phyloP scores from a whole-genome alignment of 2,113 vertebrate species.

The Chaetodon trifascialis region DNA sequence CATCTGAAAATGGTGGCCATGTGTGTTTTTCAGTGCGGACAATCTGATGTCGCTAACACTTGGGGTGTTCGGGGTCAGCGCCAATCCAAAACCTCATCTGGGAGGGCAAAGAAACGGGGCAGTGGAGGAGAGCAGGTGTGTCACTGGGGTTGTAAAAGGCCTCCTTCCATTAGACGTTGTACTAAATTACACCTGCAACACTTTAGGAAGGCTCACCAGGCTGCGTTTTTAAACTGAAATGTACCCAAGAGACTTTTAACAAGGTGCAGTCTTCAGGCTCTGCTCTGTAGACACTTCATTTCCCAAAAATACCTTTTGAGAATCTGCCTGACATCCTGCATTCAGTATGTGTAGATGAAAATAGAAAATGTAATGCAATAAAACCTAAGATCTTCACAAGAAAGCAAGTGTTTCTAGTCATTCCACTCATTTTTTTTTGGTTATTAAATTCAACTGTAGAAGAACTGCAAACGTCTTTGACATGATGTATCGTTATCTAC shows the following conservation, averaged over 20 bases:
- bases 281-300: neutral
- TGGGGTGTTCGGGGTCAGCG: conserved; percentile 42
- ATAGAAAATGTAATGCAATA: no score
- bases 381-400: no score
- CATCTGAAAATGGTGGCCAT: conserved; percentile 32
- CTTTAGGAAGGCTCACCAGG: conserved; percentile 2
- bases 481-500: neutral
- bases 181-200: conserved; percentile 42
- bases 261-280: neutral
- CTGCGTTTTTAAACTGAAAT: neutral
- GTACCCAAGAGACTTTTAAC: neutral
- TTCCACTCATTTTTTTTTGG: neutral
- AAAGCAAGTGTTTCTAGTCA: no score
- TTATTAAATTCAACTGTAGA: conserved; percentile 2
- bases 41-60: conserved; percentile 12
- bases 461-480: neutral
- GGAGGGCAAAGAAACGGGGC: conserved; percentile 3
- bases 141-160: conserved; percentile 37
- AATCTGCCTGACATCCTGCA: neutral
- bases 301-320: neutral
- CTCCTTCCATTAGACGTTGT: conserved; percentile 40
- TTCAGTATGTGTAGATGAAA: neutral
- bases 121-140: conserved; percentile 16
- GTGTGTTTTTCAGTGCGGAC: conserved; percentile 32
- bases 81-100: conserved; percentile 66